Evolutionary conservation across 2,113 vertebrate genomes (phyloP).

Genomic region (Cervus canadensis): DNA sequence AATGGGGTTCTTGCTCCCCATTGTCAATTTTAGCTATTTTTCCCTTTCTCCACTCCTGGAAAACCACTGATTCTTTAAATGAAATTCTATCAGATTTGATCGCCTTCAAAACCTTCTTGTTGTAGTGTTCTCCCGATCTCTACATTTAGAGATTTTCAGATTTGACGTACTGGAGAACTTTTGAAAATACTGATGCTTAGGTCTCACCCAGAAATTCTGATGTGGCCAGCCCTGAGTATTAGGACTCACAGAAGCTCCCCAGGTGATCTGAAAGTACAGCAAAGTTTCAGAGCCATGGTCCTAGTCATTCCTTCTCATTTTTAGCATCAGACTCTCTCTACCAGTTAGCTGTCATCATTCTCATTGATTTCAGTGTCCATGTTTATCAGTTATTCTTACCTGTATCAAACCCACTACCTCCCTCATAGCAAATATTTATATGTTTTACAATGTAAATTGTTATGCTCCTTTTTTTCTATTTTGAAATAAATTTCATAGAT

Average conservation of each 20-base stretch:
- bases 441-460: not conserved
- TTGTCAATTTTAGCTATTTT: not conserved
- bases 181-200: not conserved
- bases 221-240: not conserved
- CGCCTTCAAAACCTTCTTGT: not conserved
- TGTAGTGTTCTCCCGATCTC: not conserved
- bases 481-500: slow-evolving; percentile 36
- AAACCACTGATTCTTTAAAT: not conserved
- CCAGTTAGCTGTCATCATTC: not conserved
- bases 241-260: not conserved
- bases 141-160: not conserved
- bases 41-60: not conserved
- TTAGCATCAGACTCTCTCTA: not conserved
- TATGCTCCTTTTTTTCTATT: not conserved
- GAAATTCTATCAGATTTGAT: not conserved
- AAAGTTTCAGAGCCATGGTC: not conserved
- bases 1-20: not conserved
- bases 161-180: not conserved
- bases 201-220: not conserved
- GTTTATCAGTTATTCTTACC: not conserved
- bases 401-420: not conserved
- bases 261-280: not conserved
- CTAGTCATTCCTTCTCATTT: not conserved
- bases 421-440: not conserved
- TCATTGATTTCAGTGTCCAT: not conserved